Conservation (phyloP, 2,797 vertebrate species). For the Sciurus vulgaris region DNA sequence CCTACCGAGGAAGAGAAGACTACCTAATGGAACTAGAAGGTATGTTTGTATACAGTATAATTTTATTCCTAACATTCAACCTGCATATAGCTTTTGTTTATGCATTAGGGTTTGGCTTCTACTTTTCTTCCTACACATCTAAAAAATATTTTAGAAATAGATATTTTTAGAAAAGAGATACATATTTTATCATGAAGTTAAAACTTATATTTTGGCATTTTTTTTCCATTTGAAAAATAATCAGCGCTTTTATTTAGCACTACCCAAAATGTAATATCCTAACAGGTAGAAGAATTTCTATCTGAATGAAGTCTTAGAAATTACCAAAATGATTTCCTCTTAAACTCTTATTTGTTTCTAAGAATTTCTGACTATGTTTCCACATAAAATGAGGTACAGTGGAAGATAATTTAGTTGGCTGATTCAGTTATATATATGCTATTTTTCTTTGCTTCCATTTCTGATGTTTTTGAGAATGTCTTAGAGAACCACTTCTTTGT, state of each 20-base stretch:
- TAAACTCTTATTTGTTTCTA: neutral
- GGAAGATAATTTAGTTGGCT: neutral
- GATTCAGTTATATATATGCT: neutral
- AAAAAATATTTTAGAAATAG: conserved; percentile 30
- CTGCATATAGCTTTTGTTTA: neutral
- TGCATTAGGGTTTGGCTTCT: neutral
- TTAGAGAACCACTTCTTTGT: neutral
- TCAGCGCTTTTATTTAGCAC: neutral
- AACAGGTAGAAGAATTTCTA: neutral
- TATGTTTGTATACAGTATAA: neutral
- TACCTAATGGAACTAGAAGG: neutral
- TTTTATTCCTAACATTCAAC: neutral
- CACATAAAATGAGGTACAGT: neutral
- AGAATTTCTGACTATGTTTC: neutral
- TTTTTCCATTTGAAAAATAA: neutral
- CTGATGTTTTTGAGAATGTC: neutral
- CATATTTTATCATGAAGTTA: neutral
- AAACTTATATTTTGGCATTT: neutral
- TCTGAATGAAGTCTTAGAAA: neutral
- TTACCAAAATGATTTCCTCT: neutral
- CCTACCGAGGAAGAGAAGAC: neutral
- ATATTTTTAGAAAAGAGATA: conserved; percentile 19
- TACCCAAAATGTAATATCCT: neutral
- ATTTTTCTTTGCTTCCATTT: conserved; percentile 41
- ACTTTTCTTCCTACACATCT: neutral